Percentiles rank a stretch among this genome's conserved stretches.
phyloP scores from a whole-genome alignment of 2,888 invertebrate genomes.

The Synergus itoensis region DNA sequence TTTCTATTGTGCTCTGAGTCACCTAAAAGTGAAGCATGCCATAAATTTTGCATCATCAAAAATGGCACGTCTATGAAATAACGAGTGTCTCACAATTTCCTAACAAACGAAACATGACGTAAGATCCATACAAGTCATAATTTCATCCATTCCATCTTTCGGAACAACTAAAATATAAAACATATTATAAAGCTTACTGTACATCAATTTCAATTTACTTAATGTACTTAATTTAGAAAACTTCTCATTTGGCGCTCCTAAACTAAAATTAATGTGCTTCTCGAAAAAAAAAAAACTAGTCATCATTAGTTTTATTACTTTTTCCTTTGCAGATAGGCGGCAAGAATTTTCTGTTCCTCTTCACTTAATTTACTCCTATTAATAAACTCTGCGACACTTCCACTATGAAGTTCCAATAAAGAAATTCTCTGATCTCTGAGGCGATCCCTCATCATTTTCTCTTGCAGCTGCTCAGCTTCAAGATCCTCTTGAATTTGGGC shows the following conservation, averaged over 20 bases:
- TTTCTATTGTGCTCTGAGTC: neutral
- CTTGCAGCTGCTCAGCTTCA: slow-evolving; percentile 51
- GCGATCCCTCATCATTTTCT: slow-evolving; percentile 48
- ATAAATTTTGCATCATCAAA: neutral
- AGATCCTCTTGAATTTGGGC: slow-evolving; percentile 50
- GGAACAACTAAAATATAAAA: neutral
- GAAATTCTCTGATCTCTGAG: slow-evolving; percentile 59
- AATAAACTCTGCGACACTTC: slow-evolving; percentile 62
- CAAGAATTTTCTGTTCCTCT: slow-evolving; percentile 59
- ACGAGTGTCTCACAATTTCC: neutral
- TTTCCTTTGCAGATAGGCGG: slow-evolving; percentile 7
- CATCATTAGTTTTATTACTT: neutral
- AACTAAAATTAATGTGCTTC: neutral
- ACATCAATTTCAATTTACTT: neutral
- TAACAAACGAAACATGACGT: slow-evolving; percentile 12
- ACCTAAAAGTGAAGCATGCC: neutral
- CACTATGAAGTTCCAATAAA: slow-evolving; percentile 64
- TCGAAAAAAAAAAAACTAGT: neutral
- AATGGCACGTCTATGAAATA: neutral
- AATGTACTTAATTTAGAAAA: neutral
- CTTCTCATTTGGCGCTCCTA: neutral
- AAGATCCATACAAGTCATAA: slow-evolving; percentile 18
- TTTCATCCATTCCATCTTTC: slow-evolving; percentile 16
- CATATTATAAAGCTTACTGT: neutral
- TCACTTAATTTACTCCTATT: slow-evolving; percentile 54